Evolutionary conservation across 2,797 vertebrate genomes (phyloP), one percentile per base, ranked within the genome.

Genomic region (Allobates femoralis): DNA sequence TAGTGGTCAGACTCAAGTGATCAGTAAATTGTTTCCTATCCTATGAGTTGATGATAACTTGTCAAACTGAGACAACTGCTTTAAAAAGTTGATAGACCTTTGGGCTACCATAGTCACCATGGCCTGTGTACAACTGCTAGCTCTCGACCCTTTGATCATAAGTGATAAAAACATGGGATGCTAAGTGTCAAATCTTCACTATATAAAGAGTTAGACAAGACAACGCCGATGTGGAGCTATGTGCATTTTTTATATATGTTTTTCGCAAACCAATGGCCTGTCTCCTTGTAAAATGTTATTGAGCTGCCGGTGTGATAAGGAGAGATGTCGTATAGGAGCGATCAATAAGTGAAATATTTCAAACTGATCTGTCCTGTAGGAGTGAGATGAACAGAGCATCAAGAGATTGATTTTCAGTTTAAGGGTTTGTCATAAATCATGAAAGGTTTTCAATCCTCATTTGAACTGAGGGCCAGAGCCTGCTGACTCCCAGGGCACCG

Each of bases 321-420:
- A 81, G 82, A 87, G 76, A 87, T 84, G 86, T 55, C 86, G 75
- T 64, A 41, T 84, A 34, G 51, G 69, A 84, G 58, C 86, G 34
- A 87, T 87, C 86, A 75, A 87, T 87, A 87, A 14, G 77, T 84
- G 82, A 83, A 84, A 87, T 87, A 84, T 87, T 87, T 87, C 82
- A 84, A 55, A 81, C 66, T 84, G 82, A 87, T 87, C 82, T 84
- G 82, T 87, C 82, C 82, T 87, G 86, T 56, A 30, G 81, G 81
- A 84, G 62, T 78, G 85, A 84, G 82, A 84, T 84, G 67, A 80
- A 81, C 67, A 75, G 76, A 87, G 82, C 77, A 64, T 84, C 69
- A 50, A 23, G 79, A 46, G 30, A 87, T 87, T 87, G 86, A 87
- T 87, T 87, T 87, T 87, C 82, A 87, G 86, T 87, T 87, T 75